Evolutionary conservation across 1,140 invertebrate genomes (phyloP).

Genomic region (Lycorma delicatula): DNA sequence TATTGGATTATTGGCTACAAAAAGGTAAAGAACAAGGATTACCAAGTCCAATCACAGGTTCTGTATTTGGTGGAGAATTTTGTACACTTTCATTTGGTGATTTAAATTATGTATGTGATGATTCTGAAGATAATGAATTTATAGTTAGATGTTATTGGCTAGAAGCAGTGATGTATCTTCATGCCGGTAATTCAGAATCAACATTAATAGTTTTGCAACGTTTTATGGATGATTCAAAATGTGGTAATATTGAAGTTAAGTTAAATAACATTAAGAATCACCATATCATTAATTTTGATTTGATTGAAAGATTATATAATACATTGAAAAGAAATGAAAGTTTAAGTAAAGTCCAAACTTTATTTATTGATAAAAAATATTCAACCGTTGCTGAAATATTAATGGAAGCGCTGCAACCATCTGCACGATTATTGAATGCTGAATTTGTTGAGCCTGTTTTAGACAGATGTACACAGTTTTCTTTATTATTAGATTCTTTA

Average conservation of each 20-base stretch:
- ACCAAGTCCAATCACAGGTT: conserved; percentile 17
- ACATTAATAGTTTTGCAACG: conserved; percentile 3
- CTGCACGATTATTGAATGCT: neutral
- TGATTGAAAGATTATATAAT: neutral
- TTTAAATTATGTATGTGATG: conserved; percentile 13
- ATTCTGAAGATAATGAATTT: conserved; percentile 13
- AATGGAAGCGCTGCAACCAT: neutral
- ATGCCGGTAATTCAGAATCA: conserved; percentile 20
- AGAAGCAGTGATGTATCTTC: conserved; percentile 24
- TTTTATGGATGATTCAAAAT: neutral
- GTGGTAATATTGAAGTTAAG: neutral
- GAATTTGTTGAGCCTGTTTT: conserved; percentile 12
- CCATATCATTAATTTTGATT: neutral
- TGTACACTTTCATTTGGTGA: conserved; percentile 23
- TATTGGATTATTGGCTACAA: conserved; percentile 45
- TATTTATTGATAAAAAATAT: neutral
- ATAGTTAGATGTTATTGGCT: conserved; percentile 25
- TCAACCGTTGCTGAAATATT: neutral
- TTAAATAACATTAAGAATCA: neutral
- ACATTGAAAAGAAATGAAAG: conserved; percentile 12
- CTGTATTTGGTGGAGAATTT: conserved; percentile 25
- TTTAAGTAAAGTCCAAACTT: neutral
- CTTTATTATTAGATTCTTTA: conserved; percentile 52
- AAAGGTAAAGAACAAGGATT: conserved; percentile 24
- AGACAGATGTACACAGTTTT: conserved; percentile 46